Evolutionary conservation across 1,140 invertebrate species (phyloP).

Genomic region (Bilobella aurantiaca): DNA sequence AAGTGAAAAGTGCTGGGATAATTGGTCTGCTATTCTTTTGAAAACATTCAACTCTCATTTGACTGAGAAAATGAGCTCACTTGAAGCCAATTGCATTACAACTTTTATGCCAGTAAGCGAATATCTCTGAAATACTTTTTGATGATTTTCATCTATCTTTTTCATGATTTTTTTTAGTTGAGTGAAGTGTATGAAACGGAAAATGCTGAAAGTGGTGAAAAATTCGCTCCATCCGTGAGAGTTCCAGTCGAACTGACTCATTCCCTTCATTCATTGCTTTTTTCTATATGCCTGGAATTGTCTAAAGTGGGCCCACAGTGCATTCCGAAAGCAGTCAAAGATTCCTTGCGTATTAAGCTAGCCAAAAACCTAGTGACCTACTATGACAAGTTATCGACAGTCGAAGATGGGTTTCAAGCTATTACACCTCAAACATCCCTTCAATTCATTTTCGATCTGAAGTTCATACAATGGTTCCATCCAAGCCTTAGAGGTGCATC

Average conservation of each 20-base stretch:
- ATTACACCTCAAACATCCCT: conserved; percentile 23
- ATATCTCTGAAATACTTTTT: too few species aligned
- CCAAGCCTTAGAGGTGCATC: conserved; percentile 15
- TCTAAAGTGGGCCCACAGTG: conserved; percentile 28
- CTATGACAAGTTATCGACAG: conserved; percentile 13
- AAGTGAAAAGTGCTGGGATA: conserved; percentile 25
- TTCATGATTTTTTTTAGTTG: neutral
- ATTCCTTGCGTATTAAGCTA: conserved; percentile 21
- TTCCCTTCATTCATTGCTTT: conserved; percentile 20
- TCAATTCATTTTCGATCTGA: conserved; percentile 32
- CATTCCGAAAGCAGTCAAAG: conserved; percentile 29
- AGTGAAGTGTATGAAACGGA: conserved; percentile 17
- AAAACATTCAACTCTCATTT: conserved; percentile 17
- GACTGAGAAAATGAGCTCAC: conserved; percentile 8
- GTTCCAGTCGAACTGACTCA: conserved; percentile 32
- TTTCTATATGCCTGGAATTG: conserved; percentile 23
- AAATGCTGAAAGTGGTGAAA: conserved; percentile 18
- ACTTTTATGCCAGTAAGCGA: conserved; percentile 19
- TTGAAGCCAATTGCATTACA: neutral
- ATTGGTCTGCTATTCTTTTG: conserved; percentile 12
- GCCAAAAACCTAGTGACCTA: conserved; percentile 12
- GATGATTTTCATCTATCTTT: too few species aligned
- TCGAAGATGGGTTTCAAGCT: neutral
- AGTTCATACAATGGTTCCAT: conserved; percentile 34
- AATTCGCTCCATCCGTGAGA: conserved; percentile 24